Percentiles rank a stretch among this genome's conserved stretches.
Conservation (phyloP, 1,140 invertebrate genomes). For the Trichonephila inaurata region DNA sequence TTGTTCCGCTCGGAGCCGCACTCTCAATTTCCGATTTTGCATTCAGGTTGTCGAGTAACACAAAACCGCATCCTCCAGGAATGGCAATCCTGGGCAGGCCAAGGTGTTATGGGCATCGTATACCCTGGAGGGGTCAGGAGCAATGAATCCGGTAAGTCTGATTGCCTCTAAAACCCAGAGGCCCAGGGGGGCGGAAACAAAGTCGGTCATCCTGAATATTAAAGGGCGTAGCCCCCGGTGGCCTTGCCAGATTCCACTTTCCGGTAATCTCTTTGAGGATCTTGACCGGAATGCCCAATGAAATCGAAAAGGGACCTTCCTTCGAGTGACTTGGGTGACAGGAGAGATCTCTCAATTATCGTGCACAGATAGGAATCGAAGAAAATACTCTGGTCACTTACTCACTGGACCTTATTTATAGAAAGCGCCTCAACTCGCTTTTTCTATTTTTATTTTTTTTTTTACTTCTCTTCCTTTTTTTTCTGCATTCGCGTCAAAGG, state of each 20-base stretch:
- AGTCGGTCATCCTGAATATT: slow-evolving; percentile 76
- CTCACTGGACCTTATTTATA: background rate
- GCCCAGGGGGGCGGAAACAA: slow-evolving; percentile 74
- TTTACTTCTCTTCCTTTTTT: background rate
- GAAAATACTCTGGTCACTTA: slow-evolving; percentile 26
- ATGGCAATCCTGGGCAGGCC: slow-evolving; percentile 20
- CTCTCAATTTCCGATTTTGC: slow-evolving; percentile 48
- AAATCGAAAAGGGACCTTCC: slow-evolving; percentile 60
- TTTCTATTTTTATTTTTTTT: background rate
- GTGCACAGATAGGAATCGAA: background rate
- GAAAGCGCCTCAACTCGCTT: background rate
- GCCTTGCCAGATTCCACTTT: slow-evolving; percentile 74
- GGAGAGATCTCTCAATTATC: slow-evolving; percentile 68
- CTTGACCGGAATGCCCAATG: slow-evolving; percentile 76
- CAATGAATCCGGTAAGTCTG: slow-evolving; percentile 76
- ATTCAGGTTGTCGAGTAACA: slow-evolving; percentile 63
- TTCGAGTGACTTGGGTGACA: slow-evolving; percentile 27
- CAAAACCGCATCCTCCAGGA: slow-evolving; percentile 20
- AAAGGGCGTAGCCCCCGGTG: slow-evolving; percentile 67
- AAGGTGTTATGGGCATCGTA: slow-evolving; percentile 55
- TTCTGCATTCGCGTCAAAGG: background rate
- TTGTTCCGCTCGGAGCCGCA: slow-evolving; percentile 18
- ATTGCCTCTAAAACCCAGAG: slow-evolving; percentile 76
- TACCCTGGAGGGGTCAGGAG: slow-evolving; percentile 61
- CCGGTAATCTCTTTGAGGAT: slow-evolving; percentile 76